phyloP scores from a whole-genome alignment of 2,797 vertebrate species.

The Chloroceryle amazona region DNA sequence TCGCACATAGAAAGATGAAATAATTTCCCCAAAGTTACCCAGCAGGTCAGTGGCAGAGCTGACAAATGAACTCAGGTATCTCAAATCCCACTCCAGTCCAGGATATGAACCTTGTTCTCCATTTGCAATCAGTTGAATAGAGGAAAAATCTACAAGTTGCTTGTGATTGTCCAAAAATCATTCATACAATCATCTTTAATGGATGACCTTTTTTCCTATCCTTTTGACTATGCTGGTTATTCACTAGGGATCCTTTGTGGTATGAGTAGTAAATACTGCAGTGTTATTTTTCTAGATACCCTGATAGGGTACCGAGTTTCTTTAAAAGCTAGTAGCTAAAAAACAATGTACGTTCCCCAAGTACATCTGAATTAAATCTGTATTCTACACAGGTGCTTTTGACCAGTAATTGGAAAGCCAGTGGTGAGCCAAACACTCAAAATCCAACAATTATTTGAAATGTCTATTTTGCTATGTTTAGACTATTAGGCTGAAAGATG shows the following conservation, averaged over 20 bases:
- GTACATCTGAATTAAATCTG: background rate
- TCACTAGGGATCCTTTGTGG: background rate
- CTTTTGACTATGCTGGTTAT: background rate
- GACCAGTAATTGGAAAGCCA: background rate
- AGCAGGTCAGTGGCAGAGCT: background rate
- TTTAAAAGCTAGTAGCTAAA: background rate
- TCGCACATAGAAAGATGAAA: background rate
- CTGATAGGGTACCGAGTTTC: background rate
- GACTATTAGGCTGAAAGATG: background rate
- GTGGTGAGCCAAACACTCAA: background rate
- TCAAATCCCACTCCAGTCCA: background rate
- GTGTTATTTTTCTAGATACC: background rate
- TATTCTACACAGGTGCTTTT: background rate
- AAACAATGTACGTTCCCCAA: background rate
- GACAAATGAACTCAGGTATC: background rate
- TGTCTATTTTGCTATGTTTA: slow-evolving; percentile 3
- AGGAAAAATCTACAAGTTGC: background rate
- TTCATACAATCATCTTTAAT: background rate
- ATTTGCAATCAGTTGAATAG: background rate
- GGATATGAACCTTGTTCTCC: background rate
- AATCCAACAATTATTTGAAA: slow-evolving; percentile 9
- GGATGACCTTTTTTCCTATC: background rate
- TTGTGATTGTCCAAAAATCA: background rate
- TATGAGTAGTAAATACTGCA: background rate
- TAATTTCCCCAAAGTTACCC: background rate